phyloP scores from a whole-genome alignment of 2,888 invertebrate genomes.

The Lacanobia oleracea region DNA sequence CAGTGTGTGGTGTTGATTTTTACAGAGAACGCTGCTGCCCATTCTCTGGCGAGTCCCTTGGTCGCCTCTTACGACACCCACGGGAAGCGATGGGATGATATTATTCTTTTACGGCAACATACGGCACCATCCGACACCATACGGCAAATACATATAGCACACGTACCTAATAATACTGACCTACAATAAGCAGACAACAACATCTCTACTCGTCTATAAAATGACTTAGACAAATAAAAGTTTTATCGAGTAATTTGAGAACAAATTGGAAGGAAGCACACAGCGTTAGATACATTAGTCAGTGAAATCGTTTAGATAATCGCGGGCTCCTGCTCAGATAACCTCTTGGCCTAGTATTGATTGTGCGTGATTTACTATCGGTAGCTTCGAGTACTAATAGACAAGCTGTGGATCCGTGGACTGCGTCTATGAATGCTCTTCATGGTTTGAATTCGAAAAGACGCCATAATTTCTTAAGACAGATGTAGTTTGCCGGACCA shows the following conservation, averaged over 20 bases:
- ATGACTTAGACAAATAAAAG: background rate
- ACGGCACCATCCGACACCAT: too few species aligned
- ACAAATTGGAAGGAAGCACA: slow-evolving; percentile 26
- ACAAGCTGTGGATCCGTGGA: background rate
- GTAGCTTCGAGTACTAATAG: slow-evolving; percentile 14
- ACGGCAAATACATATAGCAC: too few species aligned
- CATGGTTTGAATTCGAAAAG: background rate
- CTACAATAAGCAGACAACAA: background rate
- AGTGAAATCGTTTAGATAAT: slow-evolving; percentile 54
- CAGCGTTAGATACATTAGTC: slow-evolving; percentile 49
- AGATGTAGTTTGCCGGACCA: too few species aligned
- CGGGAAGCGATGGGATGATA: too few species aligned
- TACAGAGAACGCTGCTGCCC: too few species aligned
- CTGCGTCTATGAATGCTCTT: background rate
- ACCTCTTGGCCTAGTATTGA: slow-evolving; percentile 49
- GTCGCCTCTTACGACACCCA: too few species aligned
- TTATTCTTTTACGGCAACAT: too few species aligned
- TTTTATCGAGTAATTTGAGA: slow-evolving; percentile 3
- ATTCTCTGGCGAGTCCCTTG: too few species aligned
- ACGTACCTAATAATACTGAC: background rate
- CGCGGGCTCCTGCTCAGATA: slow-evolving; percentile 39
- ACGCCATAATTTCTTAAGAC: too few species aligned
- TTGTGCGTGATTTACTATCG: slow-evolving; percentile 51
- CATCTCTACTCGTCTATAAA: background rate
- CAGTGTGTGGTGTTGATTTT: too few species aligned